phyloP scores from a whole-genome alignment of 1,140 invertebrate genomes.

The Megalopta genalis region DNA sequence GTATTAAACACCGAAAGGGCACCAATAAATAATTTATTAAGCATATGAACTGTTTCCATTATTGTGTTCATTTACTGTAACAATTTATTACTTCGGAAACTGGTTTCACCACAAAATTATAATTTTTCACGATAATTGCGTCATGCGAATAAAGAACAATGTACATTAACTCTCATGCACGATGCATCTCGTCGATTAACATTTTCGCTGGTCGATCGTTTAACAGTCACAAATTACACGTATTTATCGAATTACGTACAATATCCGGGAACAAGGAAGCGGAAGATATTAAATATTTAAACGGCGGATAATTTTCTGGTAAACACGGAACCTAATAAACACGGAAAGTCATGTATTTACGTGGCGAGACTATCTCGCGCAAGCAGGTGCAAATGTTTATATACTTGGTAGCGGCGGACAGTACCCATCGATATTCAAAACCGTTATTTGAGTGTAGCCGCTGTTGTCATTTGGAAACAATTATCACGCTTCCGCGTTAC shows the following conservation, averaged over 20 bases:
- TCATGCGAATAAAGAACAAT: too few relatives aligned
- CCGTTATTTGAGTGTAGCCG: conserved; percentile 53
- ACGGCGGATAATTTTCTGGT: conserved; percentile 12
- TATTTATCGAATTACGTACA: background rate
- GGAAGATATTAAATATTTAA: conserved; percentile 18
- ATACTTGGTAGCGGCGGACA: conserved; percentile 13
- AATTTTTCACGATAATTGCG: too few relatives aligned
- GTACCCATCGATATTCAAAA: conserved; percentile 62
- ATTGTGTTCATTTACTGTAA: too few relatives aligned
- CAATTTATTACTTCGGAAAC: too few relatives aligned
- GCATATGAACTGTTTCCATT: too few relatives aligned
- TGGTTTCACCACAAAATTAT: too few relatives aligned
- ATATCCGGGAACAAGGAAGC: background rate
- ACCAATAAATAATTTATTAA: too few relatives aligned
- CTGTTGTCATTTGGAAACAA: conserved; percentile 66
- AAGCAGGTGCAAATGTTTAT: conserved; percentile 50
- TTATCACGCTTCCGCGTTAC: conserved; percentile 62
- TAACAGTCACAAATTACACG: background rate
- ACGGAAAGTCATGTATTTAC: conserved; percentile 42
- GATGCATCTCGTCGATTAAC: too few relatives aligned
- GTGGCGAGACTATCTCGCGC: conserved; percentile 47
- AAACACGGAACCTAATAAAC: conserved; percentile 33
- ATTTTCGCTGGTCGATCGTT: too few relatives aligned
- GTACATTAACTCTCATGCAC: too few relatives aligned
- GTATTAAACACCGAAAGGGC: too few relatives aligned